Evolutionary conservation across 2,888 invertebrate genomes (phyloP).

Genomic region (Xestoiulus laeticollis): DNA sequence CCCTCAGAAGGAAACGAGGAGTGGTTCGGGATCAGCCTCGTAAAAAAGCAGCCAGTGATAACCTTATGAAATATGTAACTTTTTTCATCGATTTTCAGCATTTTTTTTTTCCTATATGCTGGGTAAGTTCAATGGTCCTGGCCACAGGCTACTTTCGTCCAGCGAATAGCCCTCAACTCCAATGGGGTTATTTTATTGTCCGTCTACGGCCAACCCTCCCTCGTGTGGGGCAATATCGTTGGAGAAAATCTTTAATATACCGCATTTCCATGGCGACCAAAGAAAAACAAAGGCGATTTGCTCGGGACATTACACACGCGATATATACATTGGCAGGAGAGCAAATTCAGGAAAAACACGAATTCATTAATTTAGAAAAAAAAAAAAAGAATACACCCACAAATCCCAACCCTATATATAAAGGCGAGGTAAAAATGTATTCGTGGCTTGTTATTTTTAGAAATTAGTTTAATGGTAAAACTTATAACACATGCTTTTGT

Average conservation of each 20-base stretch:
- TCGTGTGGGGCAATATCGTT: not conserved
- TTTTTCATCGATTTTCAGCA: conserved; percentile 5
- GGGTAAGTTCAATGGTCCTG: not conserved
- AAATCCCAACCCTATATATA: too few species aligned
- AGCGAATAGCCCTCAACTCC: not conserved
- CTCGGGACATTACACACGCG: conserved; percentile 12
- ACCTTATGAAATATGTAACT: conserved; percentile 35
- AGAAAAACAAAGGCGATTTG: conserved; percentile 30
- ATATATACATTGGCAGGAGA: conserved; percentile 10
- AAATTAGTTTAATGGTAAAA: too few species aligned
- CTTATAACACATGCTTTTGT: too few species aligned
- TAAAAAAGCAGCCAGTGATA: not conserved
- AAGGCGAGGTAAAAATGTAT: too few species aligned
- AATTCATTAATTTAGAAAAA: not conserved
- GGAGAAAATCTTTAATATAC: conserved; percentile 14
- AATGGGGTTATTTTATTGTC: not conserved
- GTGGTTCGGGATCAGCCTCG: conserved; percentile 7
- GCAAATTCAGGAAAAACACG: not conserved
- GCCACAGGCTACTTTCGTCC: conserved; percentile 27
- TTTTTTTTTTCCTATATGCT: not conserved
- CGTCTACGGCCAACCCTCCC: not conserved
- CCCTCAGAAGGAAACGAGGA: not conserved
- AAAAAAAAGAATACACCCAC: not conserved
- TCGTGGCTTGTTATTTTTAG: too few species aligned
- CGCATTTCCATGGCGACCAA: conserved; percentile 23